Evolutionary conservation across 2,888 invertebrate species (phyloP).

Genomic region (Steinernema hermaphroditum): DNA sequence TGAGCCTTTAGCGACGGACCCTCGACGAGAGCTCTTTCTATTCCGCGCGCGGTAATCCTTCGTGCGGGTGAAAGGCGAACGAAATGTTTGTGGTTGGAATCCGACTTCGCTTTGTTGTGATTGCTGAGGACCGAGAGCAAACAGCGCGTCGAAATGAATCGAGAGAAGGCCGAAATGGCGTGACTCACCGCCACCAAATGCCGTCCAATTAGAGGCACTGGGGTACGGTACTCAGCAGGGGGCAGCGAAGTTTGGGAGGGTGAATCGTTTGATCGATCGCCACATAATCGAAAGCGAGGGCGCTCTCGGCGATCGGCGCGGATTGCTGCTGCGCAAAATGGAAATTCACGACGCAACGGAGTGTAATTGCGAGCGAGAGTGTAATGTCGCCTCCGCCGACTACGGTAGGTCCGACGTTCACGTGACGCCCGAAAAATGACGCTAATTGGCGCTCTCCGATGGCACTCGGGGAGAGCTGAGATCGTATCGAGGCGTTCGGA

Average conservation of each 20-base stretch:
- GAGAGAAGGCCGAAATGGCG: neutral
- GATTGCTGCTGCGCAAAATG: constrained; percentile 20
- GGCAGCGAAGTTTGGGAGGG: constrained; percentile 8
- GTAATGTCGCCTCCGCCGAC: neutral
- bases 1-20: constrained; percentile 29
- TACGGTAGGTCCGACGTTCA: constrained; percentile 4
- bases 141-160: constrained; percentile 11
- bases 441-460: constrained; percentile 17
- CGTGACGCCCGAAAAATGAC: neutral
- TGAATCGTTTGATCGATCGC: constrained; percentile 19
- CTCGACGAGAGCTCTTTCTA: constrained; percentile 16
- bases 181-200: constrained; percentile 15
- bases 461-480: neutral
- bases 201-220: constrained; percentile 20
- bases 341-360: constrained; percentile 1
- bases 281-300: constrained; percentile 17
- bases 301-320: constrained; percentile 9
- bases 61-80: constrained; percentile 16
- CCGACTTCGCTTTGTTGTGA: constrained; percentile 28
- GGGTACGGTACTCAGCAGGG: constrained; percentile 15
- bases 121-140: constrained; percentile 28
- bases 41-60: constrained; percentile 5
- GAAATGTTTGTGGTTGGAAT: constrained; percentile 31
- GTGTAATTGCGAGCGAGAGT: constrained; percentile 10
- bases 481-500: constrained; percentile 4